phyloP scores from a whole-genome alignment of 2,888 invertebrate species.

The Drosophila neotestacea region DNA sequence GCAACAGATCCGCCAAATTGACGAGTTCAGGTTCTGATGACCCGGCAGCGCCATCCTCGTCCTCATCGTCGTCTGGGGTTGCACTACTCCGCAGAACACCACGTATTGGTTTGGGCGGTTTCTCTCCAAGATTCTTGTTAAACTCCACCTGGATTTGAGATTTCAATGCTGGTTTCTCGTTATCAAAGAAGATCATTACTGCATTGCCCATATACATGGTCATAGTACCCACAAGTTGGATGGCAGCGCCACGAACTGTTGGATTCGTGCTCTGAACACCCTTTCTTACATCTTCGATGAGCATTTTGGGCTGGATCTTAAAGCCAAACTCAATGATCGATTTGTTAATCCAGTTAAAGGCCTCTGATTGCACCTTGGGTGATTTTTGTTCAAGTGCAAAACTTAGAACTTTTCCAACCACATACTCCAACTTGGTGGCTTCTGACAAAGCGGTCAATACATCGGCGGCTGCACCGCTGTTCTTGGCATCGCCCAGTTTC shows the following conservation, averaged over 20 bases:
- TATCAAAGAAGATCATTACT: constrained; percentile 92
- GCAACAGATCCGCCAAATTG: constrained; percentile 89
- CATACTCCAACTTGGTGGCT: constrained; percentile 90
- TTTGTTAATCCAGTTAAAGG: constrained; percentile 91
- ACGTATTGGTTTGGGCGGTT: constrained; percentile 91
- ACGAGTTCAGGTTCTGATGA: constrained; percentile 83
- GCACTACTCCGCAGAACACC: constrained; percentile 85
- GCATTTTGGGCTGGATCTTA: constrained; percentile 89
- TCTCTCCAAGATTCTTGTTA: constrained; percentile 91
- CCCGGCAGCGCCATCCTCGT: constrained; percentile 60
- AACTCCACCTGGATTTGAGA: constrained; percentile 94
- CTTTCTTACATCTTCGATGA: constrained; percentile 92
- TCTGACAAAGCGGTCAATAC: constrained; percentile 92
- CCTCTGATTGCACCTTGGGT: constrained; percentile 95
- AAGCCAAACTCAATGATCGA: constrained; percentile 95
- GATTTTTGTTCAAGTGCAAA: constrained; percentile 95
- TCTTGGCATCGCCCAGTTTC: constrained; percentile 94
- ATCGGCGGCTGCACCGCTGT: constrained; percentile 88
- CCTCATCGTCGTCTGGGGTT: constrained; percentile 57
- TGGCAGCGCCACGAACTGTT: constrained; percentile 91
- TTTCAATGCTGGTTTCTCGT: constrained; percentile 93
- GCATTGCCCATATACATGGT: constrained; percentile 92
- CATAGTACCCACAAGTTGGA: constrained; percentile 88
- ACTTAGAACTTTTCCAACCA: constrained; percentile 89
- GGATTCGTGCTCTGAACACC: constrained; percentile 94